Evolutionary conservation across 2,113 vertebrate species (phyloP), one percentile per base, ranked within the genome.

Genomic region (Hirundichthys speculiger): DNA sequence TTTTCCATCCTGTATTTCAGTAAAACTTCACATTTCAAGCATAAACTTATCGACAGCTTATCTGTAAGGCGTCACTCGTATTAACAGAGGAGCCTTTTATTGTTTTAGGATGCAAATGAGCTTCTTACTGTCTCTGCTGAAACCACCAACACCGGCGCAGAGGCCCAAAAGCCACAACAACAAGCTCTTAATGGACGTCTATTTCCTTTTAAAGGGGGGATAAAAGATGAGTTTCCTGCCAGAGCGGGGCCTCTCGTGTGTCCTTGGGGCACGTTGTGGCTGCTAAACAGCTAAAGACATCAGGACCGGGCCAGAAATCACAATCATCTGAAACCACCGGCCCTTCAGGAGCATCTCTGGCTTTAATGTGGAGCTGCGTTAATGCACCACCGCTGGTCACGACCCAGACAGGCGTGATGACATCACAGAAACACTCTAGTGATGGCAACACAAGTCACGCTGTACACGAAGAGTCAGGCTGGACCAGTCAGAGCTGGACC

Each of bases 251-350:
- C 41, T 58, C 47, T 45, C 14, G 34, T 75, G 4, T 75, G 75
- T 69, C 86, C 80, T 73, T 15, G 0, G 81, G 81, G 79, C 21
- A 41, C 21, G 58, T 19, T 85, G 79, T 57, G 67, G 73, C 46
- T 69, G 27, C 76, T 82, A 69, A 77, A 75, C 71, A 69, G 69
- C 82, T 71, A 56, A 79, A 70, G 43, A 55, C 80, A 71, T 77
- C 70, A 73, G 76, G 73, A 64, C 14, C n/a, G 25, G 41, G 30
- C 30, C 58, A 46, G 15, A 77, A 76, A 80, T 71, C 81, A 73
- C 77, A 82, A 51, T 38, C 77, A 77, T 83, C 60, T 65, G 52
- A 75, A 77, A 75, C 76, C 64, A 81, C 45, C 34, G 59, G 48
- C 30, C 12, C 19, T 14, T 19, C 38, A 13, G 56, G 48, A 43